Percentiles rank a stretch among this genome's conserved stretches.
Conservation (phyloP, 1,140 invertebrate species). For the Macrostomum lignano region DNA sequence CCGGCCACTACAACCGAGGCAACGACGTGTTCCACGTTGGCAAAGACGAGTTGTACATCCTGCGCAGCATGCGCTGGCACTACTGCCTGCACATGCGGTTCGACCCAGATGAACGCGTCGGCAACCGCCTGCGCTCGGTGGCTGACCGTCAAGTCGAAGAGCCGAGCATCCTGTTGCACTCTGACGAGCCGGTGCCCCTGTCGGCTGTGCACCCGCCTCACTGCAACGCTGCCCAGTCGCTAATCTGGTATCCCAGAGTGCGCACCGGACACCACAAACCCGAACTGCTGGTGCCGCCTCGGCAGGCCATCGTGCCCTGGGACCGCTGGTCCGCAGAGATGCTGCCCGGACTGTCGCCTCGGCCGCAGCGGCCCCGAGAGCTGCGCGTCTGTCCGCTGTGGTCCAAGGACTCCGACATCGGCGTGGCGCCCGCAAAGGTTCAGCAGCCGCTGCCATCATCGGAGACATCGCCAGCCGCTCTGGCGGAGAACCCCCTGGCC, state of each 20-base stretch:
- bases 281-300: conserved; percentile 5
- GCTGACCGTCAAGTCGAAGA: conserved; percentile 4
- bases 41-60: conserved; percentile 2
- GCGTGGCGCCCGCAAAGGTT: no score
- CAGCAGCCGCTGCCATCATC: no score
- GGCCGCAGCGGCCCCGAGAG: no score
- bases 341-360: no score
- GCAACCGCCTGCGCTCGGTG: neutral
- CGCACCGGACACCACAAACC: conserved; percentile 1
- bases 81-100: conserved; percentile 4
- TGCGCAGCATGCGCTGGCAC: conserved; percentile 4
- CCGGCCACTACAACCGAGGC: neutral
- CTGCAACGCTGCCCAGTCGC: conserved; percentile 5
- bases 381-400: no score
- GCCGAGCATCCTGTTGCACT: neutral
- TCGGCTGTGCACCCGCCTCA: conserved; percentile 5
- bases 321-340: conserved; percentile 3
- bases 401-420: no score
- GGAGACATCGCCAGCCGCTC: no score
- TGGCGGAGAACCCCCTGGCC: no score
- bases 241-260: conserved; percentile 6
- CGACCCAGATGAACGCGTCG: conserved; percentile 2
- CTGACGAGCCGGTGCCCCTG: neutral
- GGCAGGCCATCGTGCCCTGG: conserved; percentile 4
- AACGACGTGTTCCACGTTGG: neutral